Conservation (phyloP, 2,888 invertebrate species). For the Amblyteles armatorius region DNA sequence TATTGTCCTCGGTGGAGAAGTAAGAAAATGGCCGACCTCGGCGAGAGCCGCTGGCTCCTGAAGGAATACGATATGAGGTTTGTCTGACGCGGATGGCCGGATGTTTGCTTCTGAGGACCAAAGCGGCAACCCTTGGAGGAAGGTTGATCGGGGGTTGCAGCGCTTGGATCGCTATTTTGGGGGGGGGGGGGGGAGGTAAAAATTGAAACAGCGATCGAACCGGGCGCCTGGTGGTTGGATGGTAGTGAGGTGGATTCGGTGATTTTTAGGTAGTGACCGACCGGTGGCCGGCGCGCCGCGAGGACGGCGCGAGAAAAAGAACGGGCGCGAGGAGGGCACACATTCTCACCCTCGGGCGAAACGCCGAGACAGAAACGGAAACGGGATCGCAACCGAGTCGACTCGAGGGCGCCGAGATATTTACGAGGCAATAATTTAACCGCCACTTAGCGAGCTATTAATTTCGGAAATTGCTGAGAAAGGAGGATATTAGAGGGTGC, state of each 20-base stretch:
- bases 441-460: constrained; percentile 84
- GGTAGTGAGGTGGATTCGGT: background rate
- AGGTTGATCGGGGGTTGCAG: background rate
- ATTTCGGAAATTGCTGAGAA: constrained; percentile 84
- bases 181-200: background rate
- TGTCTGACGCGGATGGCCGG: background rate
- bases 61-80: constrained; percentile 3
- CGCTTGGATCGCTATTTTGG: background rate
- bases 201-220: background rate
- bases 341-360: constrained; percentile 59
- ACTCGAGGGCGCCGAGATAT: constrained; percentile 81
- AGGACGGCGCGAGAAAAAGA: constrained; percentile 60
- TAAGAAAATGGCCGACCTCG: constrained; percentile 72
- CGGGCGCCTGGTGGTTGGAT: background rate
- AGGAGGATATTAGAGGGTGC: constrained; percentile 78
- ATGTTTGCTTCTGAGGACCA: too few relatives aligned
- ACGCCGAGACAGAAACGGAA: constrained; percentile 67
- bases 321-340: constrained; percentile 24
- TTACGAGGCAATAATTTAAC: constrained; percentile 85
- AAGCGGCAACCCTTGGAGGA: background rate
- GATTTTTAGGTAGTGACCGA: constrained; percentile 36
- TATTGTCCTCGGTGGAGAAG: constrained; percentile 72
- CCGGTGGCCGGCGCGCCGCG: constrained; percentile 35
- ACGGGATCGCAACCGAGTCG: constrained; percentile 61
- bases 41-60: background rate